Evolutionary conservation across 2,797 vertebrate genomes (phyloP), one percentile per base, ranked within the genome.

Genomic region (Silurus aristotelis): DNA sequence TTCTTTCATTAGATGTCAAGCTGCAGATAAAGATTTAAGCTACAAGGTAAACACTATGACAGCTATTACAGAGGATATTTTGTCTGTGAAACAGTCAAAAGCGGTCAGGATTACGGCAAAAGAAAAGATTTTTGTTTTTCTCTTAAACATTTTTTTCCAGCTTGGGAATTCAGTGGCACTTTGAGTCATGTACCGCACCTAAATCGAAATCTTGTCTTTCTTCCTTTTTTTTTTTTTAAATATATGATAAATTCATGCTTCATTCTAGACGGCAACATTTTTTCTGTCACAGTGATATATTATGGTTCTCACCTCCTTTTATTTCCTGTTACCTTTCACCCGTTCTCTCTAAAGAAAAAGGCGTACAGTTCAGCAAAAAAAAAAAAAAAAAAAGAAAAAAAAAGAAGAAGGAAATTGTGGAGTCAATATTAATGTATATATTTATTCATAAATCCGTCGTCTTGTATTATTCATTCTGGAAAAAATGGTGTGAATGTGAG

Each of bases 1-100:
- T 88, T 93, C 93, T 95, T 88, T 94, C 93, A 94, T 95, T 93
- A 94, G 92, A 94, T 93, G 94, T 94, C 95, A 95, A 92, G 90
- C 92, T 93, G 93, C 91, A 94, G 94, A 95, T 94, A 93, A 93
- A 94, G 93, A 94, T 93, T 93, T 92, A 87, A 92, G 94, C 94
- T 93, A 92, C 89, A 93, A 92, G 93, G 94, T 94, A 94, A 94
- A 93, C 93, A 94, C 91, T 92, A 91, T 94, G 93, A 94, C 95
- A 95, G 94, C 92, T 93, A 93, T 91, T 93, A 93, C 91, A 92
- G 90, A 93, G 91, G 92, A 93, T 94, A 92, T 95, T 95, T 94
- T 94, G 92, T 95, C 92, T 93, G 91, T 93, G 93, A 94, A 95
- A 95, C 92, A 92, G 92, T 58, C 20, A 46, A 25, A 68, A 76